These are phyloP conservation scores for Silurus meridionalis DNA, from an alignment of 2,113 vertebrate genomes.

Conservation along the genomic window DNA sequence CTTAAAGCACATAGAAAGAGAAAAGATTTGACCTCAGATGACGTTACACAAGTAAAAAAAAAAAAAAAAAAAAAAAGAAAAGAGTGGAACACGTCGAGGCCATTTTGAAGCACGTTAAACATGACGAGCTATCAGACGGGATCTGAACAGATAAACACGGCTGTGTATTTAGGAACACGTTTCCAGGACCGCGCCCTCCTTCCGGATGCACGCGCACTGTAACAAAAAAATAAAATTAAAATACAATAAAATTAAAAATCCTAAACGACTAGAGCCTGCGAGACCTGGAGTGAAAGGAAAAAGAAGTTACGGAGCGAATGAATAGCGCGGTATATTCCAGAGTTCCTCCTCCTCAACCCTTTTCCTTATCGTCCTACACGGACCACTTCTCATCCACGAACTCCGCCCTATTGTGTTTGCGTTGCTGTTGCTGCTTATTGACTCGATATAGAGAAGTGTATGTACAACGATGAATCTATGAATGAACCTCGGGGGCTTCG, in stretches of 20 bases:
- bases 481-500: constrained; percentile 39
- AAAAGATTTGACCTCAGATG: neutral
- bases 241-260: neutral
- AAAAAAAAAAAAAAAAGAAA: neutral
- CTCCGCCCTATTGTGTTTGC: neutral
- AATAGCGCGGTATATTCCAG: neutral
- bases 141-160: constrained; percentile 5
- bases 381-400: neutral
- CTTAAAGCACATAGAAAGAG: neutral
- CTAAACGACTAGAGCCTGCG: constrained; percentile 17
- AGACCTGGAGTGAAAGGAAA: neutral
- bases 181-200: neutral
- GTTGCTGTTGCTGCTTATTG: neutral
- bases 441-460: constrained; percentile 35
- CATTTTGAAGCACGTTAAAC: constrained; percentile 7
- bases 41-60: constrained; percentile 3
- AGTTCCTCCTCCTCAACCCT: neutral
- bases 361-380: neutral
- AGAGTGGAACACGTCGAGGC: neutral
- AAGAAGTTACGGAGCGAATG: neutral
- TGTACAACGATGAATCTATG: constrained; percentile 35
- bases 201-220: neutral
- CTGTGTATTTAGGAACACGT: constrained; percentile 19
- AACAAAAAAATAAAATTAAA: no score
- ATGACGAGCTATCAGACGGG: constrained; percentile 18